Evolutionary conservation across 35 echinoderm and acorn worm genomes (phyloP), one percentile per base, ranked within the genome.

Genomic region (Apostichopus japonicus): DNA sequence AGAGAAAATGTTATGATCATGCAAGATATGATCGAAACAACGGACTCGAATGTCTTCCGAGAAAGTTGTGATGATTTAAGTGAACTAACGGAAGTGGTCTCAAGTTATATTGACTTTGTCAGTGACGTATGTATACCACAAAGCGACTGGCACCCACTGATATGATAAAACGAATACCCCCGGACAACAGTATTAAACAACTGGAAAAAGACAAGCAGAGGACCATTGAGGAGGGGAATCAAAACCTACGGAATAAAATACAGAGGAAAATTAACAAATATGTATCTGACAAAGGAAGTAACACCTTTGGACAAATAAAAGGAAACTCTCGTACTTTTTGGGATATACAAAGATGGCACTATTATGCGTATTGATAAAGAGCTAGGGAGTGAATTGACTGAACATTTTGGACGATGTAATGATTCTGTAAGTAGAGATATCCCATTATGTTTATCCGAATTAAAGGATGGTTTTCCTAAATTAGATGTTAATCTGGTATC

Each of bases 191-290:
- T 13, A 73, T 73, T 73, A 73, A 73, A 16, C 70, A 72, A 22
- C 79, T 83, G 44, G 51, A 83, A 54, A 83, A 53, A 53, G 79
- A 83, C n/a, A 83, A 83, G 55, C 51, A 83, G 53, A 13, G 3
- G 53, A 53, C 80, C 80, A 83, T 83, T 55, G 80, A n/a, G n/a
- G n/a, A n/a, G n/a, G n/a, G n/a, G n/a, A 83, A 83, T 22, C 56
- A 14, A 83, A 83, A 10, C 17, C 33, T 54, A 55, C 33, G 51
- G 53, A 83, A 55, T 83, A 53, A 56, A 53, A 83, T 83, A 53
- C 80, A 83, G 55, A 83, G 80, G 16, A 54, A 53, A 53, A 83
- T 83, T 9, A 83, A 58, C 17, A 83, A 83, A 21, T 83, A 83
- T 83, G 7, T 83, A 8, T 53, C 5, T 83, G 51, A 44, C 24